Base-by-base conservation (phyloP, 2,888 invertebrate genomes). In the Encarsia formosa region DNA sequence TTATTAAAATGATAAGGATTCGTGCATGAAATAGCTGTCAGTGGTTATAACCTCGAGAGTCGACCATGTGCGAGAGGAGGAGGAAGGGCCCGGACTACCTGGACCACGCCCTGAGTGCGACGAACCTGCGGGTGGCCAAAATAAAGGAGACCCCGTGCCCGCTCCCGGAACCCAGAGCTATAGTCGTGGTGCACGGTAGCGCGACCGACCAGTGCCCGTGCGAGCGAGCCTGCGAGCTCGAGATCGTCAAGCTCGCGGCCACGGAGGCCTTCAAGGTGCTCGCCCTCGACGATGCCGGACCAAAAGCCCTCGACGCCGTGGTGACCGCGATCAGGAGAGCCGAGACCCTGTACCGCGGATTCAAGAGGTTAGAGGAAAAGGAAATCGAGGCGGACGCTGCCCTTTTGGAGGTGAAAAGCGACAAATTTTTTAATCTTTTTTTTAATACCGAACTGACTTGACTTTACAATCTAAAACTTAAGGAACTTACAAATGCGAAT, bases 241-340 rank as follows among this genome's bases (percentile, higher is more conserved):
- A 50, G n/a, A 47, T 32, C 18, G 22, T 39, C 15, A 66, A 64
- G 38, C 58, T 56, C 20, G 61, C 65, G 4, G 63, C 66, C 2
- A 44, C 59, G 2, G 44, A 56, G 16, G 62, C 62, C 4, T 68
- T 67, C 49, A 50, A 45, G 18, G 53, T 60, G 4, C 57, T 68
- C 34, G 34, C n/a, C 34, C 11, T 48, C 62, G 3, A 56, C 61
- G 22, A 61, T 63, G 26, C 39, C 53, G 3, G 50, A 9, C 13
- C 15, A 9, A 34, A 44, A 5, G 58, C 61, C 1, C 13, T 63
- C 4, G 62, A 66, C 9, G 63, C 60, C 4, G 59, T 64, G 1
- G 66, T 13, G 5, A n/a, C 34, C 34, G 15, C n/a, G 5, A 29
- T 8, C 29, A 29, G 29, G 8, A 29, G 16, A 13, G 15, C 8